phyloP scores from a whole-genome alignment of 2,888 invertebrate species.

The Drosophila planitibia region DNA sequence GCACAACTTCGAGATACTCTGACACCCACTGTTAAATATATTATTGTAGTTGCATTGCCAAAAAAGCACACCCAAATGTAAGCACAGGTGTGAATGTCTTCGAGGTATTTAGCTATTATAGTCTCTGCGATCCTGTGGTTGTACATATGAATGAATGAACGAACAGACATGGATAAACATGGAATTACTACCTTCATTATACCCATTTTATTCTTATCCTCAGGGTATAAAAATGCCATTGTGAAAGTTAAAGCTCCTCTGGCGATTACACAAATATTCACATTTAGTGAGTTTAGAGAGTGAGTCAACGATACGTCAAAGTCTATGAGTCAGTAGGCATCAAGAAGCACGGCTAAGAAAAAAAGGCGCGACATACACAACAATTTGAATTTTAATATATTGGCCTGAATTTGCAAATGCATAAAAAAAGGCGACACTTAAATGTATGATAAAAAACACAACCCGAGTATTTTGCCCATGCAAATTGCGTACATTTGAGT shows the following conservation, averaged over 20 bases:
- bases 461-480: neutral
- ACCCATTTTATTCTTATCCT: neutral
- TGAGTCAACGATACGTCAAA: slow-evolving; percentile 20
- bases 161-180: neutral
- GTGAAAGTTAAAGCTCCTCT: slow-evolving; percentile 29
- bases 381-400: slow-evolving; percentile 3
- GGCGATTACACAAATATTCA: slow-evolving; percentile 8
- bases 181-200: neutral
- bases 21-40: neutral
- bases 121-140: neutral
- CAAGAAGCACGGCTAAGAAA: neutral
- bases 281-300: neutral
- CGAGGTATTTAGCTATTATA: too few relatives aligned
- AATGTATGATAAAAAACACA: slow-evolving; percentile 14
- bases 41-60: neutral
- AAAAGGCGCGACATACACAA: neutral
- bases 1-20: neutral
- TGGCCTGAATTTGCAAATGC: slow-evolving; percentile 10
- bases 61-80: neutral
- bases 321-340: slow-evolving; percentile 17
- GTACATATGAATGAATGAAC: neutral
- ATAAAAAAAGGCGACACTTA: slow-evolving; percentile 13
- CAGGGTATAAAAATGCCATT: slow-evolving; percentile 9
- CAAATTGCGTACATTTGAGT: slow-evolving; percentile 26
- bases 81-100: too few relatives aligned